Evolutionary conservation across 2,113 vertebrate genomes (phyloP), one percentile per base, ranked within the genome.

Genomic region (Gracilinanus agilis): DNA sequence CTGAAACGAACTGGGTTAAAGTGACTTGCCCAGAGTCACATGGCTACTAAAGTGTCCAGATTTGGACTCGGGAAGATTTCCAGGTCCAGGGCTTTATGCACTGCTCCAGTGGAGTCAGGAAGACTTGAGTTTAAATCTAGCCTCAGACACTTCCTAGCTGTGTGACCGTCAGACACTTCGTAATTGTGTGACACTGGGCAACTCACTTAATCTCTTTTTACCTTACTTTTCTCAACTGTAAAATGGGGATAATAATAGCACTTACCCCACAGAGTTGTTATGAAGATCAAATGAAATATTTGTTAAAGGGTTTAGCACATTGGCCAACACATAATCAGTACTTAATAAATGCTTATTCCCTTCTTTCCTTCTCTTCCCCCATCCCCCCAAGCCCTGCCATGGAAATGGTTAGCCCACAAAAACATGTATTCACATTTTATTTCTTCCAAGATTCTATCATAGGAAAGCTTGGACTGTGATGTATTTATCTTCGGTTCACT

Each of bases 381-480:
- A 1, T 13, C 11, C 58, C 58, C 3, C 58, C 49, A 49, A 49
- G 49, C 49, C 49, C 3, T 2, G 49, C 49, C 44, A 54, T 53
- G 89, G 54, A 93, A 94, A 53, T 1, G 49, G 55, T 23, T 49
- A 92, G 7, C 8, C 34, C 29, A 34, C 49, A 90, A 89, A 34
- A 75, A 75, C 25, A 53, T 56, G 44, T 90, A 54, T 92, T 89
- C 24, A 44, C 29, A 27, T 44, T 56, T 8, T 40, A 21, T 93
- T 55, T 25, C 19, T 83, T 83, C 34, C n/a, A 83, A 83, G 67
- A 83, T 75, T 75, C 34, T 75, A 34, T 75, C 91, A 91, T 88
- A 89, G 90, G 96, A 91, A 94, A 56, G 54, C 40, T 6, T 94
- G 53, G 90, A 16, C 16, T 25, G 49, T 55, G 90, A 23, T 67